Conservation (phyloP, 92 coral and sea anemone genomes). For the Paragorgia papillata region DNA sequence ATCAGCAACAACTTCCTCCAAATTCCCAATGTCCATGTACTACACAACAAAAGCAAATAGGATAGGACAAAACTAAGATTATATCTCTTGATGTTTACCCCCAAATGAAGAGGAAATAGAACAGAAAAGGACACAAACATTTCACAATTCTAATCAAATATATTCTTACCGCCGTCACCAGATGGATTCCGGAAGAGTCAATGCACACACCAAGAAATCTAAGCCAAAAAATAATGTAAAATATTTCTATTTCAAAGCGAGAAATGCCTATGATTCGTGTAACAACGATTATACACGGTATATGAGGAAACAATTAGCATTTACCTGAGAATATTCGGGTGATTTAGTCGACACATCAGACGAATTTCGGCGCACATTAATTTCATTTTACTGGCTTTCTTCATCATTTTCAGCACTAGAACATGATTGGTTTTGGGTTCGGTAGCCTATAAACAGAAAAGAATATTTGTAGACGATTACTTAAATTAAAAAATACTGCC, state of each 20-base stretch:
- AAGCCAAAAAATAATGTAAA: slow-evolving; percentile 16
- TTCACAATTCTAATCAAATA: no score
- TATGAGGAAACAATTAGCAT: not conserved
- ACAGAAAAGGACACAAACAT: no score
- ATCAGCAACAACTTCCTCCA: slow-evolving; percentile 79
- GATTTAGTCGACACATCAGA: slow-evolving; percentile 73
- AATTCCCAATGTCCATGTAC: slow-evolving; percentile 90
- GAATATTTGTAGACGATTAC: not conserved
- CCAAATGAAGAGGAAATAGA: not conserved
- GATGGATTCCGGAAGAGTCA: slow-evolving; percentile 62
- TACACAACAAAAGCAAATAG: slow-evolving; percentile 36
- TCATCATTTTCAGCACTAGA: slow-evolving; percentile 62
- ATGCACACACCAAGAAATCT: slow-evolving; percentile 90
- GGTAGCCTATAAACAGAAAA: slow-evolving; percentile 22
- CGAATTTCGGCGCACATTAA: slow-evolving; percentile 72
- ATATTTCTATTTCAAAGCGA: slow-evolving; percentile 3
- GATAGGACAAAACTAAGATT: slow-evolving; percentile 5
- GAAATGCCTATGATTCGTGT: not conserved
- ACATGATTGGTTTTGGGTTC: slow-evolving; percentile 10
- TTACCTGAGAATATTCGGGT: slow-evolving; percentile 77
- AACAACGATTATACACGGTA: not conserved
- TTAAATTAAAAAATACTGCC: not conserved
- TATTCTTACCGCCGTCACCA: slow-evolving; percentile 73
- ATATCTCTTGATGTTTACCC: not conserved
- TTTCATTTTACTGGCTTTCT: slow-evolving; percentile 52